A percentile compares a stretch with the other conserved stretches of the same genome.
Conservation (phyloP, 2,113 vertebrate species). For the Coturnix japonica region DNA sequence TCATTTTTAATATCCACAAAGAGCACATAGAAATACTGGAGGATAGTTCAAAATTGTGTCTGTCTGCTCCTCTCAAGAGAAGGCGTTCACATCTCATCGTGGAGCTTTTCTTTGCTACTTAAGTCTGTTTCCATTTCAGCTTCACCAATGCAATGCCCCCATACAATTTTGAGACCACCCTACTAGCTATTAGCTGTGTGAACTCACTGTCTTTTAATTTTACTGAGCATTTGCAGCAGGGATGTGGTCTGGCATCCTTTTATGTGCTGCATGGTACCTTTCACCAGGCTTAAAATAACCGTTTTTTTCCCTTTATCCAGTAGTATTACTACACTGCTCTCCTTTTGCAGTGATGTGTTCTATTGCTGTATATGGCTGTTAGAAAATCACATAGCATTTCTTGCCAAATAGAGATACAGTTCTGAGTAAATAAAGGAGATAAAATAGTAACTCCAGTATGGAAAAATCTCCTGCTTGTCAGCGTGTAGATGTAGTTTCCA, state of each 20-base stretch:
- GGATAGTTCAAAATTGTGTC: neutral
- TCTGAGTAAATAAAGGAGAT: neutral
- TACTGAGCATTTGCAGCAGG: neutral
- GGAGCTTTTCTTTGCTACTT: neutral
- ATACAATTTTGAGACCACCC: neutral
- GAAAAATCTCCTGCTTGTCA: neutral
- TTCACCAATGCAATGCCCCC: slow-evolving; percentile 33
- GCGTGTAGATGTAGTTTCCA: neutral
- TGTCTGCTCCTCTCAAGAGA: neutral
- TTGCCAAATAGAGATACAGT: neutral
- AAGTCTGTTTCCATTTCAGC: neutral
- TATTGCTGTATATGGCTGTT: slow-evolving; percentile 11
- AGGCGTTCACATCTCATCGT: neutral
- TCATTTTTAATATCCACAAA: neutral
- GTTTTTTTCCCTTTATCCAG: neutral
- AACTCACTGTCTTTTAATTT: neutral
- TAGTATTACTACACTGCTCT: neutral
- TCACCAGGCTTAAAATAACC: slow-evolving; percentile 20
- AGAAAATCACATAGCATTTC: neutral
- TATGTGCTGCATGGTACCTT: neutral
- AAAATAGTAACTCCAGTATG: neutral
- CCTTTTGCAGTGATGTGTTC: neutral
- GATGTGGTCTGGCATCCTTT: neutral
- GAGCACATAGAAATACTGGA: neutral
- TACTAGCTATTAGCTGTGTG: neutral